phyloP scores from a whole-genome alignment of 2,888 invertebrate genomes.

The Rambutsinella grinnellia region DNA sequence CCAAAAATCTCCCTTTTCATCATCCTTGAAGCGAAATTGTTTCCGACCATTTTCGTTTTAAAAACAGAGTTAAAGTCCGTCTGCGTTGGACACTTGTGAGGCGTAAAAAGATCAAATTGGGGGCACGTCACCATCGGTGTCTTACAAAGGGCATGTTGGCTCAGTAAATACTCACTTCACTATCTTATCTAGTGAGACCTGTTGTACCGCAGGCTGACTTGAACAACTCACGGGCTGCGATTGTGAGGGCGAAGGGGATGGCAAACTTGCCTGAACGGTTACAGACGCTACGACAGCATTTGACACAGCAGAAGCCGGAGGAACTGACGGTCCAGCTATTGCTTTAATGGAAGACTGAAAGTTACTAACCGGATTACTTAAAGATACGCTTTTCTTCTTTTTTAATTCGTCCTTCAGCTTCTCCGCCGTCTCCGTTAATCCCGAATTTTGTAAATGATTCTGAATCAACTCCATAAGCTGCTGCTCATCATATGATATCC shows the following conservation, averaged over 20 bases:
- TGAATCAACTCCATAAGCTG: constrained; percentile 89
- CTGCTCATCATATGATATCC: constrained; percentile 93
- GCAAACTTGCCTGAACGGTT: background rate
- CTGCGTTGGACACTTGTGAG: constrained; percentile 91
- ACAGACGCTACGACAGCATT: background rate
- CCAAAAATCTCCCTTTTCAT: constrained; percentile 53
- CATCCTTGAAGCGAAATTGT: constrained; percentile 53
- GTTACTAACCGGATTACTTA: constrained; percentile 64
- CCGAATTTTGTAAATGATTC: constrained; percentile 85
- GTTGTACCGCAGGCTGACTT: constrained; percentile 18
- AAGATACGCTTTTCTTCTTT: constrained; percentile 67
- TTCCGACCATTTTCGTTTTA: constrained; percentile 34
- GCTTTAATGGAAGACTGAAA: constrained; percentile 47
- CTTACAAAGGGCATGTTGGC: constrained; percentile 97
- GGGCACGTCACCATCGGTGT: constrained; percentile 90
- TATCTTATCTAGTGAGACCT: constrained; percentile 88
- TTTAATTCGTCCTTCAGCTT: constrained; percentile 82
- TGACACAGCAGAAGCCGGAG: constrained; percentile 19
- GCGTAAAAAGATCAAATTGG: constrained; percentile 69
- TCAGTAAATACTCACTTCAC: constrained; percentile 96
- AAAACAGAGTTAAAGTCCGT: constrained; percentile 34
- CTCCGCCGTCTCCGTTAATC: constrained; percentile 80
- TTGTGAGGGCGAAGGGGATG: background rate
- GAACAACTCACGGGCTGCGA: background rate
- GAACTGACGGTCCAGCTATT: constrained; percentile 70